Evolutionary conservation across 2,113 vertebrate species (phyloP), one percentile per base, ranked within the genome.

Genomic region (Malurus elegans): DNA sequence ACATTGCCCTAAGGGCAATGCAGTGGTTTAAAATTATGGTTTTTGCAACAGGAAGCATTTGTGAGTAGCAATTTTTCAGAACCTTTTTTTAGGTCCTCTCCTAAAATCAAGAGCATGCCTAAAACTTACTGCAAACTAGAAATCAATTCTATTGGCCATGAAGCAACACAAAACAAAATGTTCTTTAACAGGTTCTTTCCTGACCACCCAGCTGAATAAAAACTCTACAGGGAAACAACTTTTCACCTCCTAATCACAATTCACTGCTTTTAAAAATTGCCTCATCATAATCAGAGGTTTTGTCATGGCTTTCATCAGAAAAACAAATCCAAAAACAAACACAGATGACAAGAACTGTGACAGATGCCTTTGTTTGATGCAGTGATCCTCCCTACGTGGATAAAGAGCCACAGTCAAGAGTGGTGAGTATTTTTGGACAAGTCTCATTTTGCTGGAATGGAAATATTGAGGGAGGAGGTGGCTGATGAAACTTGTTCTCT

Each of bases 31-130:
- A 96, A 96, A 95, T 81, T 47, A 87, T 26, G 58, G 71, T 71
- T 69, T 95, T 93, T 95, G 91, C 92, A 93, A 96, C 58, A 76
- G 56, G 89, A 97, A 93, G 82, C 75, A 79, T 92, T 97, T 23
- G 10, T 81, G 83, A 94, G 91, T 54, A 96, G 91, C 80, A 92
- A 74, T 92, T 96, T 96, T 69, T 18, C 42, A 76, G 20, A 60
- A 48, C 24, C 92, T 91, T 88, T 44, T 56, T 90, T 91, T 70
- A 94, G 75, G 83, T 91, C 62, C 86, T 42, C 56, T 93, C 80
- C 80, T 94, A 90, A 86, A 87, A 92, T 86, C 79, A 96, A 93
- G n/a, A 73, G 20, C 10, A 47, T 47, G 51, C 21, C 51, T 80
- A 58, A 83, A 90, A 79, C 21, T 50, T 50, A 58, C 58, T 71